Base-by-base conservation (phyloP, 2,113 vertebrate species). In the Shinisaurus crocodilurus region DNA sequence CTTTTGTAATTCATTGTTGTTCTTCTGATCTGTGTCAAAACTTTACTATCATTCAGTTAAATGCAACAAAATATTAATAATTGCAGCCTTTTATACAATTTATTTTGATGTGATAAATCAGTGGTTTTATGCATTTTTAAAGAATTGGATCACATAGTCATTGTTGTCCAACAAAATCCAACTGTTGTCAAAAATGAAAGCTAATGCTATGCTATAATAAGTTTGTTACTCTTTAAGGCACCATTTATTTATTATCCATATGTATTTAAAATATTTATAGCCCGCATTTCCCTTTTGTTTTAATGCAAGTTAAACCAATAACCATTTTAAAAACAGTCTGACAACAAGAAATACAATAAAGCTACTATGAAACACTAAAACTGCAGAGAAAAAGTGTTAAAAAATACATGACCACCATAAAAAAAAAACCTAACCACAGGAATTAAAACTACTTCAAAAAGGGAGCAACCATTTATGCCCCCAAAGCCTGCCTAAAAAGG, bases 81-180 rank as follows among this genome's bases (percentile, higher is more conserved):
- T 20, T 75, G 13, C 74, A 92, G 45, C 8, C 27, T 91, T 95
- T 88, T 54, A 93, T 82, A 60, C 12, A 60, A 60, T 16, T 16
- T 60, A 60, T 79, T 0, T 0, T 37, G 63, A 20, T 48, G 50
- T 37, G 63, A 16, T 48, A 50, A 82, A 92, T 15, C 76, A 83
- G 60, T 67, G 77, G 13, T 67, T 70, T 70, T 32, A 85, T 70
- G 45, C 65, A 45, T 83, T 83, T 60, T 57, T 81, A 45, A 43
- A 84, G 2, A 82, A 27, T 13, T 82, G 40, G 20, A 81, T 54
- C n/a, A 60, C n/a, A 57, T 23, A 57, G 48, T 54, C 15, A 50
- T 81, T 20, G 48, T 57, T n/a, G 79, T 57, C 16, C 57, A 60
- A 60, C 13, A 12, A 15, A 60, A 60, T 15, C 57, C 16, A 16